These are phyloP conservation scores for Diplazon laetatorius DNA, from an alignment of 2,888 invertebrate genomes.

Conservation along the genomic window DNA sequence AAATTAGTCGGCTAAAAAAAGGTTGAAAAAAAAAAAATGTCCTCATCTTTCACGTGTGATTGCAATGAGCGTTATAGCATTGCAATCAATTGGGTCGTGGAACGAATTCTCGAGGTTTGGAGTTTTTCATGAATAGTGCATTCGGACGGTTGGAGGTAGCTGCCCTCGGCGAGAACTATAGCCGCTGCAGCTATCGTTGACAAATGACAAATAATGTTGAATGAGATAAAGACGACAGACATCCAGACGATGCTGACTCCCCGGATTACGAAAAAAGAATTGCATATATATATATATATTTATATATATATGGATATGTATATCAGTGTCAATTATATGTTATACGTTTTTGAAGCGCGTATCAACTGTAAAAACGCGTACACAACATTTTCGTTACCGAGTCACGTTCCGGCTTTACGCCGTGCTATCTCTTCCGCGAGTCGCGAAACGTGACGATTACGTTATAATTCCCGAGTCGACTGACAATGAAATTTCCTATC, in stretches of 20 bases:
- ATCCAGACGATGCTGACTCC: constrained; percentile 25
- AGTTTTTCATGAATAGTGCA: not conserved
- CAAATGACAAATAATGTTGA: not conserved
- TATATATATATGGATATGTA: not conserved
- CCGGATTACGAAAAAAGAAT: constrained; percentile 15
- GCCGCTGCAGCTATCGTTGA: not conserved
- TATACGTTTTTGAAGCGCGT: constrained; percentile 21
- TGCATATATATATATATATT: not conserved
- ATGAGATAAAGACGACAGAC: constrained; percentile 23
- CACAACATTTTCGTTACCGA: constrained; percentile 28
- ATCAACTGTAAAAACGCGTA: too few species aligned
- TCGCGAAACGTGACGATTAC: constrained; percentile 40
- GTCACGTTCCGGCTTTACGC: constrained; percentile 37
- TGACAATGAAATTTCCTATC: constrained; percentile 27
- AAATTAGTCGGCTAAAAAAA: too few species aligned
- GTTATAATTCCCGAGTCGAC: not conserved
- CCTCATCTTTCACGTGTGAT: too few species aligned
- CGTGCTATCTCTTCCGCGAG: constrained; percentile 33
- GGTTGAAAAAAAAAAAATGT: too few species aligned
- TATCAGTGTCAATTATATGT: constrained; percentile 8
- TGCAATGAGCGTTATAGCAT: too few species aligned
- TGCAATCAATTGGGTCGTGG: too few species aligned
- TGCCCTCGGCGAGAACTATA: constrained; percentile 2
- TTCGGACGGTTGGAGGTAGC: not conserved
- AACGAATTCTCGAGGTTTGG: not conserved